Base-by-base conservation (phyloP, 2,888 invertebrate species). In the Acleris cristana region DNA sequence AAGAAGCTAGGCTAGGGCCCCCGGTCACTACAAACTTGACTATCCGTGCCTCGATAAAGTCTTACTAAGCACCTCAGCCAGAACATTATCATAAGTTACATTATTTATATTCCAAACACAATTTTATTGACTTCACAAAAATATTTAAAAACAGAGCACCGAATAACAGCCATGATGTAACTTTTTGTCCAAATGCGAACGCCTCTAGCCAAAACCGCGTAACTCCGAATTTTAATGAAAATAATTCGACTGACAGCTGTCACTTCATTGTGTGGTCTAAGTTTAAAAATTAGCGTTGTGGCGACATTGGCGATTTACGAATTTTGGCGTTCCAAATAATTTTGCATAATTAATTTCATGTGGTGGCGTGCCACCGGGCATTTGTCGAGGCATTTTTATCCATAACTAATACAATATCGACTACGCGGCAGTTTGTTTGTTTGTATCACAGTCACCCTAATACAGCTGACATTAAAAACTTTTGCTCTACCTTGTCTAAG, bases 201-300 rank as follows among this genome's bases (percentile, higher is more conserved):
- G 52, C 56, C 63, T 65, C 40, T 57, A 66, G 61, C 64, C 3
- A 57, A 69, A 71, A 71, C 69, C 69, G 54, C 65, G 56, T 60
- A 70, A 57, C 67, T 60, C 16, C 58, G 62, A 69, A 59, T 67
- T 59, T 68, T 62, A 65, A 61, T 55, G 16, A 69, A 65, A 65
- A 61, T 68, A 70, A 71, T 53, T 64, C 58, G 72, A 71, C 64
- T 74, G 76, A 77, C 86, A 86, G 78, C 81, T 86, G 87, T 79
- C 79, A 77, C 45, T 53, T 49, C 76, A 78, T 82, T 83, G 82
- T 83, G 83, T 76, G 82, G 84, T 80, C 77, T 73, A 56, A 70
- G 76, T 58, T 55, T 40, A 30, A 59, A 30, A 58, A 18, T 62
- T 34, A n/a, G 23, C 51, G 26, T 44, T 63, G 56, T 18, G 68